phyloP scores from a whole-genome alignment of 2,113 vertebrate genomes.

The Carassius gibelio region DNA sequence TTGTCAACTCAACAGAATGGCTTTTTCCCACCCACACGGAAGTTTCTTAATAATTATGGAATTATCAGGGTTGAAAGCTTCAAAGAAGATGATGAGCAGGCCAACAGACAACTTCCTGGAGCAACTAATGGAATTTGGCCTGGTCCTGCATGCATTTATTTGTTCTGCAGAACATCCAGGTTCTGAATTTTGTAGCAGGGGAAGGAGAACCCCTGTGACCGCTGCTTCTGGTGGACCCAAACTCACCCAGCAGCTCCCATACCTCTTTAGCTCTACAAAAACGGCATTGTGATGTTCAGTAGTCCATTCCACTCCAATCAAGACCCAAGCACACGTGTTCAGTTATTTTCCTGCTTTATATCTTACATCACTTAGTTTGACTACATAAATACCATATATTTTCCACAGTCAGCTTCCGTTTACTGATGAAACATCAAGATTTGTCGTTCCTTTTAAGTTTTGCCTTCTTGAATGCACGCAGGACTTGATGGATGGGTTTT shows the following conservation, averaged over 20 bases:
- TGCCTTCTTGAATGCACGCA: constrained; percentile 80
- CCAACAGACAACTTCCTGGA: not conserved
- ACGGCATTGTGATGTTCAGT: constrained; percentile 83
- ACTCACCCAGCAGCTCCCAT: constrained; percentile 71
- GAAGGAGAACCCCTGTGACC: constrained; percentile 76
- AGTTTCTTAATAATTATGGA: constrained; percentile 86
- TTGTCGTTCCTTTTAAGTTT: not conserved
- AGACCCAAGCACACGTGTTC: constrained; percentile 83
- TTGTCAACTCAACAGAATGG: not conserved
- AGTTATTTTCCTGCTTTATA: not conserved
- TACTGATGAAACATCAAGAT: not conserved
- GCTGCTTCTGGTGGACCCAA: constrained; percentile 71
- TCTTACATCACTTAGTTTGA: not conserved
- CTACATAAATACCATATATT: not conserved
- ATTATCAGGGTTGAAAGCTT: constrained; percentile 86
- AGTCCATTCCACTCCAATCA: constrained; percentile 84
- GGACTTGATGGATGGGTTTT: constrained; percentile 91
- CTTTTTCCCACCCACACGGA: constrained; percentile 64
- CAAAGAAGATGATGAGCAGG: constrained; percentile 24
- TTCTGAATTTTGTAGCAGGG: constrained; percentile 82
- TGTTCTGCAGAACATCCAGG: constrained; percentile 72
- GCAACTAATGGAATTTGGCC: constrained; percentile 80
- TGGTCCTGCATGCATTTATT: constrained; percentile 66
- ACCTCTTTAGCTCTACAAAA: constrained; percentile 81
- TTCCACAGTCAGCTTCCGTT: not conserved